Evolutionary conservation across 1,140 invertebrate species (phyloP).

Genomic region (Drosophila insularis): DNA sequence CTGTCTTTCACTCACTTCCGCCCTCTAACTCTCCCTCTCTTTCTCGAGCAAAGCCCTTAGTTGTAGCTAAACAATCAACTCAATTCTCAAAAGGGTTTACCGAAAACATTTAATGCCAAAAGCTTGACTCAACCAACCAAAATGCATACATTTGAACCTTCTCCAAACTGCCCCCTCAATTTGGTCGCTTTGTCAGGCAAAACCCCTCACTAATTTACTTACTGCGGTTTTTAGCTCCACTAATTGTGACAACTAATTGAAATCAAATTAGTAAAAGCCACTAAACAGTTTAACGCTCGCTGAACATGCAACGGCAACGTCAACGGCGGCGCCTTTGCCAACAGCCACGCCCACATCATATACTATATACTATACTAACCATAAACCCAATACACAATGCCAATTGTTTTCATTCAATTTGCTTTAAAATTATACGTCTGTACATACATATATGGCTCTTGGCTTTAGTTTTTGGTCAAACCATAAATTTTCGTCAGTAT

Average conservation of each 20-base stretch:
- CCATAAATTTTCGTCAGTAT: slow-evolving; percentile 66
- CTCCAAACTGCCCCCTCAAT: background rate
- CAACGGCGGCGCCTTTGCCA: background rate
- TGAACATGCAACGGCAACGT: slow-evolving; percentile 28
- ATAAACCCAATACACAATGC: slow-evolving; percentile 56
- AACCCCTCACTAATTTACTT: slow-evolving; percentile 58
- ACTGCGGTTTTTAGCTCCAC: slow-evolving; percentile 64
- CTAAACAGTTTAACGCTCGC: slow-evolving; percentile 68
- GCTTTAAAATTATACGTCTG: slow-evolving; percentile 40
- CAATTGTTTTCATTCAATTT: slow-evolving; percentile 77
- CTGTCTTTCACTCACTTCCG: background rate
- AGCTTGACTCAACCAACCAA: slow-evolving; percentile 6
- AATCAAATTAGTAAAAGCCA: slow-evolving; percentile 72
- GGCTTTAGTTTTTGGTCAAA: slow-evolving; percentile 60
- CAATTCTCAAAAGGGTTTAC: slow-evolving; percentile 13
- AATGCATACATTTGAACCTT: background rate
- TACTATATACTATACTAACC: slow-evolving; percentile 31
- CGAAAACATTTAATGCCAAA: slow-evolving; percentile 11
- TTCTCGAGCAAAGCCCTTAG: background rate
- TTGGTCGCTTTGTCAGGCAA: background rate
- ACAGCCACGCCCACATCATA: slow-evolving; percentile 20
- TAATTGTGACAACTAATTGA: slow-evolving; percentile 76
- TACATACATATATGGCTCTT: slow-evolving; percentile 31
- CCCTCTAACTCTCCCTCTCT: background rate
- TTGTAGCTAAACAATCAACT: slow-evolving; percentile 8